Base-by-base conservation (phyloP, 2,113 vertebrate genomes). In the Poicephalus meyeri region DNA sequence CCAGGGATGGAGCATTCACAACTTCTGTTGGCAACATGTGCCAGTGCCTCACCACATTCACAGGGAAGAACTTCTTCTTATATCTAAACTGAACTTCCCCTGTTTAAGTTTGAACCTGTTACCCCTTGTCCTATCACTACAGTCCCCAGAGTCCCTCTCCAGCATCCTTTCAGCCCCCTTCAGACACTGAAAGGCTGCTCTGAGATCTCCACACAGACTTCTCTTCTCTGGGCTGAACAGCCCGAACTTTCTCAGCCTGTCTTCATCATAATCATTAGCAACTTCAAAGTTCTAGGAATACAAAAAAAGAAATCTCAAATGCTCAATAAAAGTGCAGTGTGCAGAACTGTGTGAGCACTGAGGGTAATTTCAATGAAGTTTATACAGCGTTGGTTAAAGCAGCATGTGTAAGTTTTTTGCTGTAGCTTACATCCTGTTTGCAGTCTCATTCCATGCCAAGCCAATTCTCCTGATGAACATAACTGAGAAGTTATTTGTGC, bases 381-480 rank as follows among this genome's bases (percentile, higher is more conserved):
- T 80, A 76, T 79, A 50, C 16, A 53, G 26, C 15, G 26, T 79
- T 88, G 64, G 71, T 73, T 96, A 72, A 92, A 91, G 25, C 66
- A 86, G 41, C 82, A 53, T 37, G 64, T 29, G 68, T n/a, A 73
- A 70, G 53, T 74, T 93, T 21, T 86, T 89, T 86, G 53, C 88
- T 70, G 31, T 65, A 64, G 53, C 63, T 82, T 72, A 41, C 74
- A 80, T 93, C 52, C 72, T 95, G 47, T 84, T 93, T 92, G 69
- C 69, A 44, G 89, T 86, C 55, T 79, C 35, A 56, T 72, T 79
- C 73, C 37, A 41, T 92, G 72, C 80, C 63, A 88, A 72, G 25
- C 19, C 58, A 91, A 69, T 80, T 93, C 80, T 94, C 80, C 39
- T 73, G 89, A 63, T 89, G 71, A 94, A 80, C n/a, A 29, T 82